Percentiles rank a stretch among this genome's conserved stretches.
These are phyloP conservation scores for Tretioscincus oriximinensis DNA, from an alignment of 2,113 vertebrate species.

Conservation along the genomic window DNA sequence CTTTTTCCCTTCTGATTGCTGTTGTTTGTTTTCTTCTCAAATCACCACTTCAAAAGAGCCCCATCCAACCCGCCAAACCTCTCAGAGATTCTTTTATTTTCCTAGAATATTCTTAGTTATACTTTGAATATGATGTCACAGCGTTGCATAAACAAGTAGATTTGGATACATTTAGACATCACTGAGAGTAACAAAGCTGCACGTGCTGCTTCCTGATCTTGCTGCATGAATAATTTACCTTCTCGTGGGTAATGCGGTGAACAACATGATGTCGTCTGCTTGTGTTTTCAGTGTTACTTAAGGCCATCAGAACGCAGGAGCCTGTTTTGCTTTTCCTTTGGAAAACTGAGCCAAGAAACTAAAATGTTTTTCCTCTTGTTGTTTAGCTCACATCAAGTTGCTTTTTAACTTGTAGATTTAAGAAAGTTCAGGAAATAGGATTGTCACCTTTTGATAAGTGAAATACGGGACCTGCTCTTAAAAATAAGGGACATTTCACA, in stretches of 20 bases:
- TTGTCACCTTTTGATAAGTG: too few relatives aligned
- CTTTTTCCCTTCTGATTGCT: background rate
- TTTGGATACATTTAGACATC: background rate
- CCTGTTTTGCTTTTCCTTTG: too few relatives aligned
- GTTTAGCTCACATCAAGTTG: too few relatives aligned
- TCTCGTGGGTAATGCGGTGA: background rate
- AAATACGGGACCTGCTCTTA: too few relatives aligned
- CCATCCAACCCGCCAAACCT: background rate
- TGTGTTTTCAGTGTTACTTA: background rate
- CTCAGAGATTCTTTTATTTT: background rate
- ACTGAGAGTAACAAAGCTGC: background rate
- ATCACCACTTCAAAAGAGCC: background rate
- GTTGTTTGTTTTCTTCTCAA: background rate
- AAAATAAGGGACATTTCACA: too few relatives aligned
- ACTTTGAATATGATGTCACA: background rate
- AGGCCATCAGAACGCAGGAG: background rate
- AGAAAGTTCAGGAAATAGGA: too few relatives aligned
- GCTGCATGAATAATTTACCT: background rate
- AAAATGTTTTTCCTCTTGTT: too few relatives aligned
- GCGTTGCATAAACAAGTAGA: background rate
- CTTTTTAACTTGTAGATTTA: too few relatives aligned
- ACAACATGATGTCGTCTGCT: background rate
- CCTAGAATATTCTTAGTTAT: background rate
- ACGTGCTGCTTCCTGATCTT: background rate
- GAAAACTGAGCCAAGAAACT: background rate